Evolutionary conservation across 1,140 invertebrate genomes (phyloP), one percentile per base, ranked within the genome.

Genomic region (Penaeus vannamei): DNA sequence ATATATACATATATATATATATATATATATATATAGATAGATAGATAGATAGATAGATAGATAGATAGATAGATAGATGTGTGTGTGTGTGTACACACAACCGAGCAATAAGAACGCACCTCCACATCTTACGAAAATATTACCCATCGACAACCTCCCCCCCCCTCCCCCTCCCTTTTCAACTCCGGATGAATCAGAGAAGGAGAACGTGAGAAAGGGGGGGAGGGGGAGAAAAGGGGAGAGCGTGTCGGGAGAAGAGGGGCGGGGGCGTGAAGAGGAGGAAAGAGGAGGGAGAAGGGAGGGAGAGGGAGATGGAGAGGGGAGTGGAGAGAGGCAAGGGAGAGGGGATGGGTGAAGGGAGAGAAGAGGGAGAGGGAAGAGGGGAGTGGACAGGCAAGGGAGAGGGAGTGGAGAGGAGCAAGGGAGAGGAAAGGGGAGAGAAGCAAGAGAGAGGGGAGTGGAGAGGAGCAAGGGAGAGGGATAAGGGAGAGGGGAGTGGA

Each of bases 1-100:
- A 29, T 1, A 36, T 60, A 46, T 23, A 82, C 23, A 59, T 60
- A 82, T 60, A 82, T 60, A 82, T 60, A 82, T 60, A 82, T 60
- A 82, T 60, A 82, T 60, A 82, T 53, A 59, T 60, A 82, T 53
- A 82, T 53, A 82, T 60, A 82, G n/a, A 36, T 36, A 5, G 36
- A 36, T 36, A 36, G 36, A 36, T 36, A 36, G 36, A 36, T 36
- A 36, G 36, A 5, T 36, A 36, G 5, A 36, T 36, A 36, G 36
- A 36, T 36, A 36, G 36, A 36, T 36, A 36, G 36, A 5, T 36
- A 36, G 5, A 36, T 36, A 36, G 36, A 36, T 36, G 29, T 66
- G 29, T 19, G 19, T 66, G 19, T 19, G 29, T 66, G 19, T 19
- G 19, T 66, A 17, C 17, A 17, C 29, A 17, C 29, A 17, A n/a